Evolutionary conservation across 2,113 vertebrate genomes (phyloP).

Genomic region (Chaetodon trifascialis): DNA sequence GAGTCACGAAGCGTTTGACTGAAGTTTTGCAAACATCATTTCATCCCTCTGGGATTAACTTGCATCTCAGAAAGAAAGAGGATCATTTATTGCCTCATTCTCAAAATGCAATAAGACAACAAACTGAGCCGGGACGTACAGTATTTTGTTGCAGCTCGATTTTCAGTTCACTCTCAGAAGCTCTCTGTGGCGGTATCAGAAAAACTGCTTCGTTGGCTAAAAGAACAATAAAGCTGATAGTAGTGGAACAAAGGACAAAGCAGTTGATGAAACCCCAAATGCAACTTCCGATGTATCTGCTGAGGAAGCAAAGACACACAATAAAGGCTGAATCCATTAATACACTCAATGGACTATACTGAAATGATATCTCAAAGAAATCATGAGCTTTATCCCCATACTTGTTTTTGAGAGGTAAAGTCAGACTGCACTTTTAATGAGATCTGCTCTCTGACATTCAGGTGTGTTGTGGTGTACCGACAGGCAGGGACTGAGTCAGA

Average conservation of each 20-base stretch:
- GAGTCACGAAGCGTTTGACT: constrained; percentile 39
- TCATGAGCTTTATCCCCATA: background rate
- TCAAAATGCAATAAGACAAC: constrained; percentile 22
- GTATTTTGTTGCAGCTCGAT: constrained; percentile 13
- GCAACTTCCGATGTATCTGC: constrained; percentile 32
- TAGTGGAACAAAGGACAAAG: constrained; percentile 30
- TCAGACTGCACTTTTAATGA: constrained; percentile 46
- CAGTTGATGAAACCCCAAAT: constrained; percentile 51
- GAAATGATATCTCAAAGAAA: constrained; percentile 25
- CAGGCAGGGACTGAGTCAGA: constrained; percentile 36
- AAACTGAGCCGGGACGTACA: background rate
- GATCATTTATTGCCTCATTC: constrained; percentile 32
- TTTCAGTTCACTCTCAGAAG: constrained; percentile 9
- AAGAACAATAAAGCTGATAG: constrained; percentile 35
- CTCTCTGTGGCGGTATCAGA: constrained; percentile 11
- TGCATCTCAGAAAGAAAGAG: constrained; percentile 15
- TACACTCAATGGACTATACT: background rate
- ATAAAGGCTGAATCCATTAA: constrained; percentile 41
- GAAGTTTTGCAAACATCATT: constrained; percentile 34
- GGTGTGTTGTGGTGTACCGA: constrained; percentile 1
- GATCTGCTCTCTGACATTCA: constrained; percentile 34
- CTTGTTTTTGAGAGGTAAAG: constrained; percentile 25
- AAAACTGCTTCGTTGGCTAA: constrained; percentile 39
- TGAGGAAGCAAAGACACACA: constrained; percentile 32
- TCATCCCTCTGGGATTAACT: constrained; percentile 23